Base-by-base conservation (phyloP, 2,113 vertebrate genomes). In the Falco punctatus region DNA sequence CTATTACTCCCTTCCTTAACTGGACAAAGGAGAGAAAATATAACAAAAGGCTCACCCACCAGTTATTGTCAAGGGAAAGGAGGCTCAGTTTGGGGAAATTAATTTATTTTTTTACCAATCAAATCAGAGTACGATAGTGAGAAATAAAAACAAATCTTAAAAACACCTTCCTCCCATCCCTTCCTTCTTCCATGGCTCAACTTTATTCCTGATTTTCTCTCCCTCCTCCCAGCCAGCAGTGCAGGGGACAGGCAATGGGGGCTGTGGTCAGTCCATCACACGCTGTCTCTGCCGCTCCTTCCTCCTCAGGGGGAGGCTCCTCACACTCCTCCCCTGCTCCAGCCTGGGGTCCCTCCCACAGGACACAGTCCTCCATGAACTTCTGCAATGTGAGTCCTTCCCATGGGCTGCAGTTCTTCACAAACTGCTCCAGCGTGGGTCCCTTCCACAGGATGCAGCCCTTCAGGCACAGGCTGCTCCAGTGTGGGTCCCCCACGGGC, bases 401-500 rank as follows among this genome's bases (percentile, higher is more conserved):
- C 20, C 55, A 46, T 4, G 15, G 9, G 4, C 0, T 11, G 12
- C 27, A 64, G 32, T 46, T 44, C 16, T 78, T 28, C 7, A 1
- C 1, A 0, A 67, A 11, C 20, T 67, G 15, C 59, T 87, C 32
- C 59, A 49, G 4, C 2, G 2, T 5, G 0, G 11, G 30, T 15
- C 52, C 5, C 3, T 55, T 15, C 40, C 14, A 9, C 1, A 3
- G 30, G 7, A 15, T 17, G 13, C 51, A 59, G 14, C 24, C 23
- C 22, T 55, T 71, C 71, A 40, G 38, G 9, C 52, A 2, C 28
- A 66, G 28, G 11, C 55, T 77, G 33, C 14, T 80, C 52, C 59
- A 66, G 27, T 0, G 1, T 46, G n/a, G 5, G 10, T 32, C 8
- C 3, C 33, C n/a, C 2, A 3, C 0, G 2, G 13, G 18, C 6